Evolutionary conservation across 2,113 vertebrate genomes (phyloP), one percentile per base, ranked within the genome.

Genomic region (Motacilla alba): DNA sequence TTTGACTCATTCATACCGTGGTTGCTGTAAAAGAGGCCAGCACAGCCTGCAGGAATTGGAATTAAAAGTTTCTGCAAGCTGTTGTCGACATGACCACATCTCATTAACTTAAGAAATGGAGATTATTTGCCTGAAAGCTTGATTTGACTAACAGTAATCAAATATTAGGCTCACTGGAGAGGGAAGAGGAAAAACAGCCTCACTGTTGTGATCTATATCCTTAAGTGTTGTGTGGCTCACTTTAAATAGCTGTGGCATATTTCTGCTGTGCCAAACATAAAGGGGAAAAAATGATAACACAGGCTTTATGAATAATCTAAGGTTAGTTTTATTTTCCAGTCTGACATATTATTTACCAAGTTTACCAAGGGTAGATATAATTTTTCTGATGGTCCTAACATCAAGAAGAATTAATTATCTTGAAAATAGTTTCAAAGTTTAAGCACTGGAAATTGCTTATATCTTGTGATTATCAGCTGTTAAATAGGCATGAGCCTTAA

Each of bases 51-150:
- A 98, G 98, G 97, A 98, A 98, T 97, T 97, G 95, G 97, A 97
- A 98, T 97, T 92, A 97, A 98, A 98, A 98, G 98, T 98, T 98
- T 97, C 98, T 98, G 95, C 98, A 98, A 98, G 97, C 98, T 98
- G 98, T 98, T 98, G 98, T 98, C 98, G 56, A 97, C 98, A 97
- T 94, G 97, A 98, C 98, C 98, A 97, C 97, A 98, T 98, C 98
- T 98, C 98, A 98, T 98, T 98, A 98, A 98, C 97, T 98, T 98
- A 97, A 98, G 98, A 98, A 98, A 98, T 97, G 97, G 97, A 98
- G 98, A 98, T 98, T 98, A 97, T 98, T 98, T 98, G 98, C 98
- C 98, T 98, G 97, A 98, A 97, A 98, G 98, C 98, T 97, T 98
- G 98, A 98, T 98, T 97, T 98, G 98, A 98, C 97, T 98, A 98